Evolutionary conservation across 1,140 invertebrate species (phyloP), one percentile per base, ranked within the genome.

Genomic region (Papilio dardanus): DNA sequence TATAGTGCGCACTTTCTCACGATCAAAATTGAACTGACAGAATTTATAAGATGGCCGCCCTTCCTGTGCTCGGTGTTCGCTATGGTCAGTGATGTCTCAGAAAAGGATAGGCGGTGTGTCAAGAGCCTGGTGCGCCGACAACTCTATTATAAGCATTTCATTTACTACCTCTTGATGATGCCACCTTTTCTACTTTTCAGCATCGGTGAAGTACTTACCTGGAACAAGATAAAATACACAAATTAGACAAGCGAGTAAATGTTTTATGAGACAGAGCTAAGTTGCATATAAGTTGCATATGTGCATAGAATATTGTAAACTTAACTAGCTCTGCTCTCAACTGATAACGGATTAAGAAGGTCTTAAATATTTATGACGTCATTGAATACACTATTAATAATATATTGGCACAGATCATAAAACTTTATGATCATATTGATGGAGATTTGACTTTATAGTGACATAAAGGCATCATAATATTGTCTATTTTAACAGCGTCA

Each of bases 381-480:
- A 62, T 62, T 14, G 10, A 58, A 58, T 14, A 62, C 54, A 62
- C 54, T 28, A 30, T 62, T 62, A 62, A 62, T 62, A 62, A 62
- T 62, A 62, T 62, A 62, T 62, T 62, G 54, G n/a, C 24, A 62
- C 54, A 62, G 54, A 62, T 62, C 54, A 62, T 62, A 62, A 62
- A 62, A 30, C 1, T 62, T 62, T 62, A 62, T 62, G 54, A 28
- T 62, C 54, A 62, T 62, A 62, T 30, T 28, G 24, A 62, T 62
- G 7, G 54, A 62, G 54, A 62, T 62, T 62, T 62, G 24, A 62
- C 24, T 28, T 62, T 28, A 54, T 54, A 30, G 24, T 62, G 12
- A 28, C 24, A 54, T 54, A 54, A 30, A 62, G 1, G 0, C 24
- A 3, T 3, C 24, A 14, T 62, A 5, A 14, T 5, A 28, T 62